Evolutionary conservation across 2,113 vertebrate species (phyloP).

Genomic region (Dasypus novemcinctus): DNA sequence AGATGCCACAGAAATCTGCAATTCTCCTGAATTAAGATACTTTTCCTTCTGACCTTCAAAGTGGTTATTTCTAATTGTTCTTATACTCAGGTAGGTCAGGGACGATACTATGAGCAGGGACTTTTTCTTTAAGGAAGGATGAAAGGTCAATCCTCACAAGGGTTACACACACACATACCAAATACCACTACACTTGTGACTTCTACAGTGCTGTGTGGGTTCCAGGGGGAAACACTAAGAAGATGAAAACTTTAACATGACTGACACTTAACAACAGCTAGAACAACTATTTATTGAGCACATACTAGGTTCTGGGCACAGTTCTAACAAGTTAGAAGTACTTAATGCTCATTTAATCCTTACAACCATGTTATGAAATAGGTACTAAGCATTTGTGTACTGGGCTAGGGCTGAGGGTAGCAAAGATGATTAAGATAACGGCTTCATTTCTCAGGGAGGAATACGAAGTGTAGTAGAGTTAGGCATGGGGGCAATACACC

Average conservation of each 20-base stretch:
- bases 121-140: neutral
- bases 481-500: neutral
- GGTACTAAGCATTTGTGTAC: neutral
- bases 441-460: neutral
- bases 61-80: neutral
- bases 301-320: neutral
- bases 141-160: neutral
- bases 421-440: fast-evolving
- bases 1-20: neutral
- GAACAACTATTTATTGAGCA: neutral
- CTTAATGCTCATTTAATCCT: neutral
- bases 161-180: neutral
- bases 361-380: neutral
- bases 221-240: neutral
- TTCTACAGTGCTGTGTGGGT: neutral
- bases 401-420: neutral
- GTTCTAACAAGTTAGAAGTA: neutral
- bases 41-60: conserved; percentile 10
- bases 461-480: neutral
- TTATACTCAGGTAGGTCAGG: neutral
- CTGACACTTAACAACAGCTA: neutral
- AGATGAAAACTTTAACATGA: neutral
- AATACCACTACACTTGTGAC: neutral
- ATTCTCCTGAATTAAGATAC: neutral
- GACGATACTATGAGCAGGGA: neutral